Base-by-base conservation (phyloP, 1,140 invertebrate genomes). In the Macrobrachium nipponense region DNA sequence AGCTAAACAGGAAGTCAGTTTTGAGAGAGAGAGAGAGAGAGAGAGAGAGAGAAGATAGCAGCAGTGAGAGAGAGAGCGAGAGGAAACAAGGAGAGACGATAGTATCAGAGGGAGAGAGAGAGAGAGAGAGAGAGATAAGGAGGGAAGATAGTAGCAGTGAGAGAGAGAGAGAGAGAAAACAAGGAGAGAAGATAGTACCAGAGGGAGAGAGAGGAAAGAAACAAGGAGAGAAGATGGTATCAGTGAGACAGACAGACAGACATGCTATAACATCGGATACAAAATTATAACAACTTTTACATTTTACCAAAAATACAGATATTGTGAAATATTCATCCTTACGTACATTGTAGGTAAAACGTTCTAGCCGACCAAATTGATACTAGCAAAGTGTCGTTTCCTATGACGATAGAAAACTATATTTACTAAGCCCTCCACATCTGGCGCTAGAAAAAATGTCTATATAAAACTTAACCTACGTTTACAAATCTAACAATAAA, bases 11-110 rank as follows among this genome's bases (percentile, higher is more conserved):
- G 27, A 36, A 36, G 27, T 36, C 27, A 36, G 1, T 36, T 36
- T 36, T 36, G 27, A 36, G 27, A 36, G 27, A 36, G 64, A 66
- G 64, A 66, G 64, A 66, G 64, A 66, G 64, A 66, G 64, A 66
- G 64, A 66, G 64, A 66, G 64, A 66, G 64, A 66, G 64, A 76
- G 73, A 76, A 20, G 18, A 20, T 11, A 20, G 51, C 14, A 76
- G n/a, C 27, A 17, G 51, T 4, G 44, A 43, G 44, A n/a, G n/a
- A 14, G n/a, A 27, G n/a, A 3, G 15, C 15, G 44, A 14, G 44
- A n/a, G n/a, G n/a, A 43, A 76, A 14, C 27, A n/a, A 76, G 20
- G n/a, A n/a, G 44, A 43, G 6, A 14, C 43, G 73, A 76, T 12
- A 36, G n/a, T n/a, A n/a, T n/a, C n/a, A n/a, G 73, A 76, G n/a